A percentile compares a stretch with the other conserved stretches of the same genome.
phyloP scores from a whole-genome alignment of 2,113 vertebrate species.

The Prietella phreatophila region DNA sequence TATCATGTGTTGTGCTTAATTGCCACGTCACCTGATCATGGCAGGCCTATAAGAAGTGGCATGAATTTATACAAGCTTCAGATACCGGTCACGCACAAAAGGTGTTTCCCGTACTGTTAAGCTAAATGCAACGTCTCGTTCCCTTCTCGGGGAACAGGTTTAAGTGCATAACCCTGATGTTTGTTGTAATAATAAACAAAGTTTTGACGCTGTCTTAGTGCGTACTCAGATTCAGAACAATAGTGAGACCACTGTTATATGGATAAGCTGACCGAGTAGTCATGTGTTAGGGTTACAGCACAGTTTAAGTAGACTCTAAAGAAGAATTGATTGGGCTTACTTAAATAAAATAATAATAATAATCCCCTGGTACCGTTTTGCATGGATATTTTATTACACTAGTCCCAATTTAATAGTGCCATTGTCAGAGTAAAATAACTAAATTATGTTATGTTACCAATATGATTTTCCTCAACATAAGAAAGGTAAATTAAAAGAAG shows the following conservation, averaged over 20 bases:
- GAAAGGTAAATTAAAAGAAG: background rate
- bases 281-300: conserved; percentile 1
- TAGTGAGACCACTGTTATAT: background rate
- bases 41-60: too few relatives aligned
- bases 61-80: too few relatives aligned
- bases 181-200: background rate
- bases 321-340: background rate
- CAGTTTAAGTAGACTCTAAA: conserved; percentile 14
- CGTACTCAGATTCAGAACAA: background rate
- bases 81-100: too few relatives aligned
- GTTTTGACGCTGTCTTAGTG: background rate
- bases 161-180: too few relatives aligned
- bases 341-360: background rate
- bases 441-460: background rate
- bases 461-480: background rate
- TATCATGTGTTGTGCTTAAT: too few relatives aligned
- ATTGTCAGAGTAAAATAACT: background rate
- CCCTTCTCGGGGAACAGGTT: too few relatives aligned
- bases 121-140: too few relatives aligned
- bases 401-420: background rate
- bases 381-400: background rate
- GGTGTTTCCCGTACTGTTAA: too few relatives aligned
- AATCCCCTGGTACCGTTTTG: background rate
- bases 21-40: too few relatives aligned
- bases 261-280: background rate